Evolutionary conservation across 2,888 invertebrate genomes (phyloP).

Genomic region (Odontomyia ornata): DNA sequence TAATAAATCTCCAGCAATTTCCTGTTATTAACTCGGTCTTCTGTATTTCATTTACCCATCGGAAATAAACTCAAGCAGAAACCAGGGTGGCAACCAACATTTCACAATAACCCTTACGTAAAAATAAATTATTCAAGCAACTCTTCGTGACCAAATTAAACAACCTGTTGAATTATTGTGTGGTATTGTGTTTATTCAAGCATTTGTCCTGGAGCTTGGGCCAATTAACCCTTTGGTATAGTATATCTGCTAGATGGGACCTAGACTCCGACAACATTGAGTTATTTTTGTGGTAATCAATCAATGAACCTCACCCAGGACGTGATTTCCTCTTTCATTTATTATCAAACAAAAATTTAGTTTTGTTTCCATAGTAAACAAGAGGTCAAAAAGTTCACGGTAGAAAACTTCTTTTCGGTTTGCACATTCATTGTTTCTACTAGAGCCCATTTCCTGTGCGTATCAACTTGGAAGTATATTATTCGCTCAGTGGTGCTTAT

Average conservation of each 20-base stretch:
- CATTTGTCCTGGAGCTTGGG: background rate
- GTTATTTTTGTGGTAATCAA: too few species aligned
- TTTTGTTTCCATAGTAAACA: too few species aligned
- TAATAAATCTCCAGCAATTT: background rate
- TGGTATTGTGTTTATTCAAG: constrained; percentile 3
- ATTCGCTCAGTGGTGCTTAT: background rate
- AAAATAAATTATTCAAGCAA: background rate
- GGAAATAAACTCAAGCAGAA: background rate
- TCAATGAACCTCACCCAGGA: too few species aligned
- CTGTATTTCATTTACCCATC: background rate
- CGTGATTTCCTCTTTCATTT: too few species aligned
- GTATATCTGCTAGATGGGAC: too few species aligned
- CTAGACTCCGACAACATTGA: too few species aligned
- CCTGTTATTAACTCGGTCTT: background rate
- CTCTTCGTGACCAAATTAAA: background rate
- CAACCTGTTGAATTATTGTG: constrained; percentile 13
- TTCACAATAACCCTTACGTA: background rate
- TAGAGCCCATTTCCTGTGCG: background rate
- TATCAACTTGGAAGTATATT: background rate
- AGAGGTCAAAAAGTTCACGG: too few species aligned
- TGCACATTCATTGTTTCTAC: background rate
- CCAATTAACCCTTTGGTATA: background rate
- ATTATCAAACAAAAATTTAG: too few species aligned
- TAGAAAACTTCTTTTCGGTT: too few species aligned
- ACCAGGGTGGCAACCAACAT: background rate